Conservation (phyloP, 2,888 invertebrate genomes). For the Andrena marginata region DNA sequence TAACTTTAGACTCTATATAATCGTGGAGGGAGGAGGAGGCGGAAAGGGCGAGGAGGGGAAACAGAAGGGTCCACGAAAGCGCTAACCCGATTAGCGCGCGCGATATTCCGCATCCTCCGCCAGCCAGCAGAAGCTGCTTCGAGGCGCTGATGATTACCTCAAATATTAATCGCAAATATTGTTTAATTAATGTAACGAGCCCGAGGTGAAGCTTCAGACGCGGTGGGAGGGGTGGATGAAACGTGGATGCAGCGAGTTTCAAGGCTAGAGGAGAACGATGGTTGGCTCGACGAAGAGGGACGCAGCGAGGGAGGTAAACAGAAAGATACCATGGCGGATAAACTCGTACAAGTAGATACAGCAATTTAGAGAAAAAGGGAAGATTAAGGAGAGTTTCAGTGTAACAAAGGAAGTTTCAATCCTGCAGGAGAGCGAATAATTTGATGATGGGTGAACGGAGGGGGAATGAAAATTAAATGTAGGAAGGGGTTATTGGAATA, state of each 20-base stretch:
- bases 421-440: conserved; percentile 18
- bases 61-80: conserved; percentile 67
- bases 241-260: conserved; percentile 50
- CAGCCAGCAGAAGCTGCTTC: conserved; percentile 68
- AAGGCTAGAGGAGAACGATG: conserved; percentile 16
- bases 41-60: conserved; percentile 30
- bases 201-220: conserved; percentile 62
- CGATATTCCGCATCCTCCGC: conserved; percentile 73
- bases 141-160: conserved; percentile 82
- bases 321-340: conserved; percentile 32
- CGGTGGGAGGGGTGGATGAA: conserved; percentile 52
- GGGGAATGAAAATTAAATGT: conserved; percentile 1
- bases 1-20: background rate
- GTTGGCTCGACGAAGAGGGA: conserved; percentile 14
- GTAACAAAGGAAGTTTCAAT: background rate
- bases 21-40: background rate
- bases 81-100: conserved; percentile 78
- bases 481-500: background rate
- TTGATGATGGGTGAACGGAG: background rate
- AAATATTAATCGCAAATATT: conserved; percentile 84
- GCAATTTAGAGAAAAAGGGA: conserved; percentile 7
- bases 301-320: conserved; percentile 43
- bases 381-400: background rate
- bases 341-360: conserved; percentile 38
- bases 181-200: conserved; percentile 82